A percentile compares a stretch with the other conserved stretches of the same genome.
Evolutionary conservation across 2,888 invertebrate genomes (phyloP).

Genomic region (Oscheius myriophilus): DNA sequence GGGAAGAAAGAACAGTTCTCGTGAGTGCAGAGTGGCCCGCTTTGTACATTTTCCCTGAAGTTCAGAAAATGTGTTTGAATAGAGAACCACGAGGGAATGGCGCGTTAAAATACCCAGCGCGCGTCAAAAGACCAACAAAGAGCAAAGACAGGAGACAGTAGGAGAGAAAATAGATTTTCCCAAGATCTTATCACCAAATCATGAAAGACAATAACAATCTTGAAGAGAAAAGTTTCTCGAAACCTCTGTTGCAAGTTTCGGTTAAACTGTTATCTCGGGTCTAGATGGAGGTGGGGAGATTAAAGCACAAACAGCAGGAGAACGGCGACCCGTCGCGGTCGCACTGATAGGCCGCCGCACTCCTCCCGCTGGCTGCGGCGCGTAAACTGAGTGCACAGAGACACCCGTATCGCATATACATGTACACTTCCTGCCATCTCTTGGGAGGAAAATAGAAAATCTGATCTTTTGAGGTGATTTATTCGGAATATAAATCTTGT

Average conservation of each 20-base stretch:
- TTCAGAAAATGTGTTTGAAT: background rate
- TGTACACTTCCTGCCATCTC: background rate
- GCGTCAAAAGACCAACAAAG: conserved; percentile 17
- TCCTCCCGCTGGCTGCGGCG: conserved; percentile 12
- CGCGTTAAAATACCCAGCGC: background rate
- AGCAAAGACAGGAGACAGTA: conserved; percentile 10
- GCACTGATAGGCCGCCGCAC: conserved; percentile 17
- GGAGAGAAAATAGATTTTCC: no score
- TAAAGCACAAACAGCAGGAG: conserved; percentile 25
- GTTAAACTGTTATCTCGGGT: no score
- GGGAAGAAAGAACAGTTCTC: conserved; percentile 25
- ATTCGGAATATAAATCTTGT: background rate
- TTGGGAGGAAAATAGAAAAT: no score
- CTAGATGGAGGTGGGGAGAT: conserved; percentile 14
- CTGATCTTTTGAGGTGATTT: no score
- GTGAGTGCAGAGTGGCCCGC: conserved; percentile 29
- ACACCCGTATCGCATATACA: conserved; percentile 24
- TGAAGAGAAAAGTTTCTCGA: background rate
- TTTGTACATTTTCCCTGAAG: conserved; percentile 32
- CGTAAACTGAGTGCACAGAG: conserved; percentile 29
- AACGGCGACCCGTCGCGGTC: conserved; percentile 26
- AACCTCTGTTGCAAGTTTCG: no score
- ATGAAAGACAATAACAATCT: background rate
- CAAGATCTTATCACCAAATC: conserved; percentile 1
- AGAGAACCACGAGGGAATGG: background rate